Percentiles rank a stretch among this genome's conserved stretches.
These are phyloP conservation scores for Drosophila sulfurigaster DNA, from an alignment of 1,140 invertebrate genomes.

Conservation along the genomic window DNA sequence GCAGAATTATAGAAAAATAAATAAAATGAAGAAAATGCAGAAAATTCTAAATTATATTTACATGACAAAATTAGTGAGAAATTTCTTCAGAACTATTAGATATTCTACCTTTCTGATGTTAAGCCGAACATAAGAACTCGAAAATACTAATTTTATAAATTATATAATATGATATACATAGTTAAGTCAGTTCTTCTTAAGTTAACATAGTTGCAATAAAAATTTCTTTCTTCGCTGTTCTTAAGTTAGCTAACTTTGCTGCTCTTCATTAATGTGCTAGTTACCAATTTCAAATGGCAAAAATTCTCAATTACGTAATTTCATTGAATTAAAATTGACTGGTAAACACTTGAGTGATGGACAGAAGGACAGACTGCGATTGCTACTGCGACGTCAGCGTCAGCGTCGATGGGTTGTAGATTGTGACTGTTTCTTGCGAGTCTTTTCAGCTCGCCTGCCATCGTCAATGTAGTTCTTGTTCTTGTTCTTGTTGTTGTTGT, in stretches of 20 bases:
- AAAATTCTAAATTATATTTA: no score
- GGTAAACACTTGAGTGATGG: slow-evolving; percentile 26
- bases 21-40: no score
- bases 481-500: slow-evolving; percentile 28
- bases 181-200: no score
- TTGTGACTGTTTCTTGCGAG: not conserved
- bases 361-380: not conserved
- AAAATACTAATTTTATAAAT: no score
- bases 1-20: no score
- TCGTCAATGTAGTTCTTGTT: not conserved
- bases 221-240: not conserved
- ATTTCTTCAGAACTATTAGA: no score
- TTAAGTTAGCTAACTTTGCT: slow-evolving; percentile 1
- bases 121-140: no score
- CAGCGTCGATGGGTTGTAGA: not conserved
- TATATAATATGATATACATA: no score
- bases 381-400: not conserved
- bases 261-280: slow-evolving; percentile 24
- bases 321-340: slow-evolving; percentile 63
- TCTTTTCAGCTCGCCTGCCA: not conserved
- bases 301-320: slow-evolving; percentile 68
- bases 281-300: slow-evolving; percentile 20
- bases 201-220: not conserved
- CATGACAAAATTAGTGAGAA: no score
- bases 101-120: no score